Evolutionary conservation across 2,797 vertebrate species (phyloP), one percentile per base, ranked within the genome.

Genomic region (Sebastes aleutianus): DNA sequence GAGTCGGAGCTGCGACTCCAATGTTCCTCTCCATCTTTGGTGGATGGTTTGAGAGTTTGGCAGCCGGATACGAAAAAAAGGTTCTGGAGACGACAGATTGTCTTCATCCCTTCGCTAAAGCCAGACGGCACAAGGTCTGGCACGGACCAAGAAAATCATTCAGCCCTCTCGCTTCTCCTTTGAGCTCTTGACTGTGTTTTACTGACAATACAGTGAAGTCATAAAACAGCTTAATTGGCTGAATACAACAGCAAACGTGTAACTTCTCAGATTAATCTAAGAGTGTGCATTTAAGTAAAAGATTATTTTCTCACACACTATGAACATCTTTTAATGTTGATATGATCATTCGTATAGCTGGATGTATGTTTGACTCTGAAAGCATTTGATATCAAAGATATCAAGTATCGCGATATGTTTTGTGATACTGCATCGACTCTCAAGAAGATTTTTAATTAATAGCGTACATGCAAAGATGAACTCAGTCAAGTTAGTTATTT

Each of bases 21-120:
- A 76, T 34, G 68, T 80, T 83, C 75, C 87, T 82, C 75, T 86
- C 76, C 81, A 62, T 75, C 64, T 83, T 86, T 74, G 82, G 85
- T 79, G 69, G 79, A 74, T 2, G 53, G 71, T 78, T 79, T 63
- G 65, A 29, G 78, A 80, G 77, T 74, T 84, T 92, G 89, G 85
- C 86, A 81, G 70, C 62, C 31, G 68, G 72, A 80, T 50, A 61
- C 54, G 36, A 58, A 58, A n/a, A n/a, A 79, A 63, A 67, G 53
- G 63, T 74, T 76, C 61, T 74, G 47, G 76, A 78, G 79, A 63
- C 13, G 36, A 72, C 66, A 63, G 64, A 70, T 68, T 57, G 74
- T 76, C 62, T 79, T 86, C 62, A 59, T 50, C 24, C 47, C 50
- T 34, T 80, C 63, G 69, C 78, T 74, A 75, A 85, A 82, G 57